Base-by-base conservation (phyloP, 64 coral and sea anemone genomes). In the Hydrozoanthus tunicans region DNA sequence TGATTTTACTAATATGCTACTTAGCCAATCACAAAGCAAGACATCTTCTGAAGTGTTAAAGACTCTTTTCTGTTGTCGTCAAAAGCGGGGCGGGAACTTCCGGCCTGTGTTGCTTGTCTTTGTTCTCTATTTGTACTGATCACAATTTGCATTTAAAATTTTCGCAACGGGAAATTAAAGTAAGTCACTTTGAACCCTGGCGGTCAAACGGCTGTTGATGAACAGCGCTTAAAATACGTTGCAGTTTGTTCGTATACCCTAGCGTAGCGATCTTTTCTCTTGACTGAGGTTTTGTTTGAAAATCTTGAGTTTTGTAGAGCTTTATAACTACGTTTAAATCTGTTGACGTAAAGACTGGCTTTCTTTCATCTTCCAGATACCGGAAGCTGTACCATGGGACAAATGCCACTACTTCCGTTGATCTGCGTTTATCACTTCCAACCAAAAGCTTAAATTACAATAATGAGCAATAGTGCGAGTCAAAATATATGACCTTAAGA, bases 381-480 rank as follows among this genome's bases (percentile, higher is more conserved):
- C 95, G 95, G 95, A 97, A 97, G 82, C 89, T 91, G 77, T 77
- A 77, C 92, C 55, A 82, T 75, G 91, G 82, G 90, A 79, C 77
- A 85, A 92, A 97, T 97, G 92, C 95, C 95, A 86, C 83, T 67
- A 94, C 93, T 97, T 97, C 95, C 95, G 95, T 24, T 91, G 70
- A 94, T 62, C 66, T 89, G 69, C 81, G 92, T 97, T 97, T 97
- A 94, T 93, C 95, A 96, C 95, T 91, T 84, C 80, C 89, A 84
- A 74, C 84, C 88, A 90, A 92, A 97, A 91, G 95, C 86, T 97
- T 97, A 79, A 94, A 97, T 97, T 97, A 97, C 95, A 97, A 92
- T 97, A 92, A 90, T 89, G 91, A 79, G 91, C 82, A 97, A 94
- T 82, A 92, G 75, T 75, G 74, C 86, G 73, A 73, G 70, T 62